Base-by-base conservation (phyloP, 1,140 invertebrate species). In the Subanguina moxae region DNA sequence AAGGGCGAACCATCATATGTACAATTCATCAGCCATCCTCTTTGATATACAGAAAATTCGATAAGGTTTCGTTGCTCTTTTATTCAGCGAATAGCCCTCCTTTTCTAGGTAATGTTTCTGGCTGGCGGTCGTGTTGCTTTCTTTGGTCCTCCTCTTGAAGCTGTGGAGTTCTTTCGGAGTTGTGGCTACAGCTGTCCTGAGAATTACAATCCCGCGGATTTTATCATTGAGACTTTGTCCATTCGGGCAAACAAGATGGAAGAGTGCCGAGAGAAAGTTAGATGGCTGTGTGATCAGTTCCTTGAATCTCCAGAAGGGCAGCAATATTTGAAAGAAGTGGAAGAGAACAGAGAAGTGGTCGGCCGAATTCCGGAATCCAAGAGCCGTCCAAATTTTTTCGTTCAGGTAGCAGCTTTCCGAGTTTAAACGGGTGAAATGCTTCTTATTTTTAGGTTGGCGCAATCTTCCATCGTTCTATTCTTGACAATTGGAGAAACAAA, bases 21-120 rank as follows among this genome's bases (percentile, higher is more conserved):
- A 90, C 90, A 0, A 89, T 93, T 38, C 91, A 93, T 84, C 91
- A 93, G 77, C 91, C 91, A 0, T 89, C 90, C 7, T 92, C 90
- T 5, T 88, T 90, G 68, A 86, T 92, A 8, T 90, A 91, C 74
- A 87, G 89, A 74, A 84, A 90, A 62, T 93, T 93, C 82, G 88
- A 91, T 65, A 43, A 62, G 19, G 81, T 82, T 23, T 45, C n/a
- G n/a, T n/a, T n/a, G n/a, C n/a, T n/a, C n/a, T n/a, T n/a, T n/a
- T n/a, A n/a, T n/a, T n/a, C n/a, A n/a, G n/a, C n/a, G n/a, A n/a
- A n/a, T n/a, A n/a, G n/a, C n/a, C 57, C 17, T 17, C 17, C 3
- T 11, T 0, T 56, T n/a, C n/a, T 57, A 68, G 75, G 68, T 84
- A 17, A 72, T 83, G 23, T 78, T 85, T 28, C 57, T 85, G 70